phyloP scores from a whole-genome alignment of 1,140 invertebrate species.

The Camponotus pennsylvanicus region DNA sequence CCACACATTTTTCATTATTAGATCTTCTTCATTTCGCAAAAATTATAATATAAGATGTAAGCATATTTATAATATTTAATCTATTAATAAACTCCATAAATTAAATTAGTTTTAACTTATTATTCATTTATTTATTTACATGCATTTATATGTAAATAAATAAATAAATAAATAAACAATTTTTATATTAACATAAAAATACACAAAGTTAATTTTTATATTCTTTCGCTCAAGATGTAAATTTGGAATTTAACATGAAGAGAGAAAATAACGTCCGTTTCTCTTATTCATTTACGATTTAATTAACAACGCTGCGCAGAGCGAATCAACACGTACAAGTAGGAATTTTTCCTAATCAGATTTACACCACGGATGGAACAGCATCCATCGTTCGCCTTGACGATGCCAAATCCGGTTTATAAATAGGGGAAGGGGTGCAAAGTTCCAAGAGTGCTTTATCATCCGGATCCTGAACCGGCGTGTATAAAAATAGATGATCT shows the following conservation, averaged over 20 bases:
- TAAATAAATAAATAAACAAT: too few relatives aligned
- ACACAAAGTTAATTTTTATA: too few relatives aligned
- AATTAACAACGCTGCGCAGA: neutral
- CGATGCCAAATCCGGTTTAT: slow-evolving; percentile 53
- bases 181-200: too few relatives aligned
- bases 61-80: too few relatives aligned
- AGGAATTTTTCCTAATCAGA: slow-evolving; percentile 16
- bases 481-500: slow-evolving; percentile 69
- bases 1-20: too few relatives aligned
- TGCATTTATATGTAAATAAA: neutral
- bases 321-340: neutral
- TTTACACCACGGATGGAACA: slow-evolving; percentile 32
- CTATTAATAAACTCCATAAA: too few relatives aligned
- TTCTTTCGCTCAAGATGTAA: neutral
- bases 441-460: slow-evolving; percentile 74
- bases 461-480: slow-evolving; percentile 61
- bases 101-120: too few relatives aligned
- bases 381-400: slow-evolving; percentile 44
- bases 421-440: slow-evolving; percentile 69
- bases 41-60: too few relatives aligned
- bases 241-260: neutral
- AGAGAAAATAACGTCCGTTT: neutral
- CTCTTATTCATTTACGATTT: neutral
- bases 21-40: too few relatives aligned
- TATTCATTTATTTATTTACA: neutral